These are phyloP conservation scores for Pachyrhynchus sulphureomaculatus DNA, from an alignment of 1,140 invertebrate species.

Conservation along the genomic window DNA sequence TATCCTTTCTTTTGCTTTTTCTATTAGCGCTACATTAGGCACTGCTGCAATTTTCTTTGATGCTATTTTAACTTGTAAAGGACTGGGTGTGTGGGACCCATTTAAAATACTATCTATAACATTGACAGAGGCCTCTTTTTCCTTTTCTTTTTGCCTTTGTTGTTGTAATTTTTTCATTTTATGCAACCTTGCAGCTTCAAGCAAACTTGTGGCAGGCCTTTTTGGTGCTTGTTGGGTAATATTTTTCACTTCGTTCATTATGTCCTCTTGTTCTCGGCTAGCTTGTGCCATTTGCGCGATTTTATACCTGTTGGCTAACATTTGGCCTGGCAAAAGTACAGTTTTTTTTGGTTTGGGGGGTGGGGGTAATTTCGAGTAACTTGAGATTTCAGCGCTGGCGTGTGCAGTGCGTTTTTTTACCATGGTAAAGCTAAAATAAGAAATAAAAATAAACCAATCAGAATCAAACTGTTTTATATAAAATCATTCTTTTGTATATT, in stretches of 20 bases:
- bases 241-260: constrained; percentile 43
- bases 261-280: constrained; percentile 42
- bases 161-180: constrained; percentile 32
- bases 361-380: constrained; percentile 16
- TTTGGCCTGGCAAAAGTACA: constrained; percentile 35
- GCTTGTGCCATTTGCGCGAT: constrained; percentile 40
- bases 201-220: constrained; percentile 29
- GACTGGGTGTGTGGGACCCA: constrained; percentile 31
- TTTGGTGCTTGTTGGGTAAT: constrained; percentile 18
- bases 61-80: constrained; percentile 24
- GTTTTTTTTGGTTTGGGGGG: constrained; percentile 30
- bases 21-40: constrained; percentile 60
- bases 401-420: constrained; percentile 55
- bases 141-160: background rate
- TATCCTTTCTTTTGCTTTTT: constrained; percentile 60
- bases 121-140: constrained; percentile 8
- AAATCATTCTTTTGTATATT: background rate
- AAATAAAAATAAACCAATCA: no score
- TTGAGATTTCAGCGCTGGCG: constrained; percentile 46
- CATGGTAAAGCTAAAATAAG: constrained; percentile 8
- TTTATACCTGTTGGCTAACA: constrained; percentile 46
- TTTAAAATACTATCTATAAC: constrained; percentile 44
- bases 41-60: constrained; percentile 61
- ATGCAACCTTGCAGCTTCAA: constrained; percentile 35
- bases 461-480: no score